phyloP scores from a whole-genome alignment of 2,797 vertebrate genomes.

The Rhadinocentrus ornatus region DNA sequence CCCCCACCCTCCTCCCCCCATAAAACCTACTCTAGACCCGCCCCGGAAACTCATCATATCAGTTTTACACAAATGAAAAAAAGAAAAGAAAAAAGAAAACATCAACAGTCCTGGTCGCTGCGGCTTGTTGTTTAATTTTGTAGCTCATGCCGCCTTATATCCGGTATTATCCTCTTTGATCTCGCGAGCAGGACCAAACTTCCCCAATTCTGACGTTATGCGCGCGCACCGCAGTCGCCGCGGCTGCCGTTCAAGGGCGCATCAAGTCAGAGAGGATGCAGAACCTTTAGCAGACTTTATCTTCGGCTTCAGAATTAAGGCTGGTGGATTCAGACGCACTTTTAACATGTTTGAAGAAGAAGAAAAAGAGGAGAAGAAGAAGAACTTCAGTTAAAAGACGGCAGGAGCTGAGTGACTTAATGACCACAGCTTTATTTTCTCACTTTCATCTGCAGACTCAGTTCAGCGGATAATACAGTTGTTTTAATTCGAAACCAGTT shows the following conservation, averaged over 20 bases:
- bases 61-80: too few species aligned
- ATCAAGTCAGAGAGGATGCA: slow-evolving; percentile 36
- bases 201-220: slow-evolving; percentile 60
- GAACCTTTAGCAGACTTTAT: background rate
- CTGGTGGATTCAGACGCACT: fast-evolving
- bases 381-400: background rate
- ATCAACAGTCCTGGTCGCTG: background rate
- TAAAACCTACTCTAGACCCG: too few species aligned
- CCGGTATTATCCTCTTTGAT: background rate
- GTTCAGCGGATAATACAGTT: too few species aligned
- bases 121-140: slow-evolving; percentile 40
- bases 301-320: slow-evolving; percentile 37
- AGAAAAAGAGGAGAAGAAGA: background rate
- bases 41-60: too few species aligned
- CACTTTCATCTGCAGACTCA: too few species aligned
- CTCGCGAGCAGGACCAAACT: background rate
- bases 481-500: too few species aligned
- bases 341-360: too few species aligned
- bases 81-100: too few species aligned
- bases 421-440: too few species aligned
- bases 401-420: too few species aligned
- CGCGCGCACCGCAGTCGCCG: slow-evolving; percentile 61
- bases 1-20: too few species aligned
- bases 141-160: background rate
- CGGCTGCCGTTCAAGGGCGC: slow-evolving; percentile 37